Evolutionary conservation across 1,140 invertebrate genomes (phyloP), one percentile per base, ranked within the genome.

Genomic region (Venustaconcha ellipsiformis): DNA sequence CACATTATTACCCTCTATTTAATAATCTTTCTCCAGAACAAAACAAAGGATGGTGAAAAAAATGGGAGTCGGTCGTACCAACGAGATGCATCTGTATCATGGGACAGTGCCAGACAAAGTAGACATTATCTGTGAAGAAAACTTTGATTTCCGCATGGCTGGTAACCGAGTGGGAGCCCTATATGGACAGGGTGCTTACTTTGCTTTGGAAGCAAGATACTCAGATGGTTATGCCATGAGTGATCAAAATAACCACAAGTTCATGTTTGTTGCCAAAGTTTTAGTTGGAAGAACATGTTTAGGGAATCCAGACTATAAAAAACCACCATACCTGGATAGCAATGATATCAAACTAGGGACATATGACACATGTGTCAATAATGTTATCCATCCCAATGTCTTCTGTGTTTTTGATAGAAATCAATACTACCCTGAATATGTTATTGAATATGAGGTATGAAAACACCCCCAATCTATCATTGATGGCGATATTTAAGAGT

Each of bases 361-460:
- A 18, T 83, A 80, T 62, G 80, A 86, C 68, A 74, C 81, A 14
- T 80, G 78, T 57, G 81, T 84, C 14, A 82, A 86, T 70, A 70
- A 83, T 72, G 20, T 76, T 1, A 58, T 67, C 4, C 48, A 72
- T 65, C 85, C 85, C 0, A 71, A 73, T 6, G 75, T 86, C 20
- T 85, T 79, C 71, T 83, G 85, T 18, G 76, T 86, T 17, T 85
- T 84, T 74, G 74, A 82, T 62, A 79, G 78, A 26, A 79, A 79
- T 58, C 85, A 86, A 62, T 80, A 77, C 65, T 86, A 86, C 64
- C 84, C 84, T 12, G 85, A 85, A 72, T 85, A 84, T 64, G n/a
- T 84, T 20, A 79, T 86, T 15, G 70, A 82, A 62, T 86, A 86
- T 67, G 70, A 57, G 37, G 1, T 48, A 48, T 48, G 37, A 48